phyloP scores from a whole-genome alignment of 2,113 vertebrate genomes.

The Cyprinodon tularosa region DNA sequence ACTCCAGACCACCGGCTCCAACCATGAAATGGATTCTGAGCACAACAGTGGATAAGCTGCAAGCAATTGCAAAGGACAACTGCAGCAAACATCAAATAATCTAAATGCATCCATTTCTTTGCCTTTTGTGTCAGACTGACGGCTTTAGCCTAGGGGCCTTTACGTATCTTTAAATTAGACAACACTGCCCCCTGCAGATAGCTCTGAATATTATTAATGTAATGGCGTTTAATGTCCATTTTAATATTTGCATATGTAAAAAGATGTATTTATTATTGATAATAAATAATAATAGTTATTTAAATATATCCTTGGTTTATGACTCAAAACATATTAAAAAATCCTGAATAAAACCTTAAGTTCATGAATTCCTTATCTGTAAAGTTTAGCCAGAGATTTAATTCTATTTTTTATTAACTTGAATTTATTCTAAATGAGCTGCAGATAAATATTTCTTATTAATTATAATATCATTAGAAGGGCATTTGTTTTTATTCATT shows the following conservation, averaged over 20 bases:
- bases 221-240: background rate
- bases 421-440: no score
- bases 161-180: conserved; percentile 31
- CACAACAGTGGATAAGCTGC: conserved; percentile 52
- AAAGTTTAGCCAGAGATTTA: no score
- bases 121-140: conserved; percentile 43
- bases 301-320: no score
- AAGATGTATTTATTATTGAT: background rate
- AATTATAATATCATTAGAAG: no score
- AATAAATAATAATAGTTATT: background rate
- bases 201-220: background rate
- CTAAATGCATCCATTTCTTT: conserved; percentile 58
- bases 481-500: no score
- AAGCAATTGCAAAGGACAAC: conserved; percentile 53
- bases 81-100: conserved; percentile 49
- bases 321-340: no score
- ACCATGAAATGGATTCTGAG: conserved; percentile 66
- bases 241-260: background rate
- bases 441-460: no score
- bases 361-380: no score
- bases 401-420: no score
- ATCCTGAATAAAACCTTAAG: no score
- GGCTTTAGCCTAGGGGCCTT: conserved; percentile 5
- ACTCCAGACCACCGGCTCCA: conserved; percentile 36
- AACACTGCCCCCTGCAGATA: conserved; percentile 77